Conservation (phyloP, 2,797 vertebrate genomes). For the Tragopan temminckii region DNA sequence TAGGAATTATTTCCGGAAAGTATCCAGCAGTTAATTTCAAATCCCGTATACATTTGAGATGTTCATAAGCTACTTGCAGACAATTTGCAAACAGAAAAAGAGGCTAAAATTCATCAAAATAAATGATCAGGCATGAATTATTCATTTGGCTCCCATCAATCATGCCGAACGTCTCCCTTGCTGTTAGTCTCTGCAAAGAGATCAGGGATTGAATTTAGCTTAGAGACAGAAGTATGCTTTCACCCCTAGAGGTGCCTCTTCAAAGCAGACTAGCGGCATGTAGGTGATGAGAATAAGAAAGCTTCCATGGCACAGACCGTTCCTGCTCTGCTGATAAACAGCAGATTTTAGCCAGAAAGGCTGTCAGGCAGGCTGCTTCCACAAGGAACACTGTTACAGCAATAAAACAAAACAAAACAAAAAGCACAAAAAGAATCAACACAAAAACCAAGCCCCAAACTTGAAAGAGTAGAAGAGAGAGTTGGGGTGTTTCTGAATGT, state of each 20-base stretch:
- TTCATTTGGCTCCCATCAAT: constrained; percentile 69
- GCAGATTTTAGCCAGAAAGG: constrained; percentile 57
- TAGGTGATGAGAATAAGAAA: constrained; percentile 72
- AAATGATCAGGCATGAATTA: constrained; percentile 71
- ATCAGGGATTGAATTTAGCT: constrained; percentile 66
- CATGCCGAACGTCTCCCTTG: constrained; percentile 58
- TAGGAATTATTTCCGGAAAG: constrained; percentile 49
- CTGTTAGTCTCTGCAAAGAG: constrained; percentile 58
- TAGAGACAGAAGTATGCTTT: constrained; percentile 47
- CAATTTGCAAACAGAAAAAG: constrained; percentile 74
- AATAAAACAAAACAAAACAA: background rate
- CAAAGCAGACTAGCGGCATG: constrained; percentile 46
- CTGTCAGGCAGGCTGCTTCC: constrained; percentile 46
- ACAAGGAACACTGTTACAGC: background rate
- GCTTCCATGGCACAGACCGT: background rate
- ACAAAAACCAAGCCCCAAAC: background rate
- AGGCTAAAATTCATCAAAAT: constrained; percentile 73
- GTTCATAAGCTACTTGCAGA: constrained; percentile 69
- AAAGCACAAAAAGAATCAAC: background rate
- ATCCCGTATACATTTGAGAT: constrained; percentile 51
- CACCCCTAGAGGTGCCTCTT: constrained; percentile 56
- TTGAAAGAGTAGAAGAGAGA: background rate
- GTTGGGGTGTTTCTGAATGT: background rate
- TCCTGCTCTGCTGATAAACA: constrained; percentile 42
- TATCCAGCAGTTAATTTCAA: constrained; percentile 71